These are phyloP conservation scores for Pangasius sanitwongsei DNA, from an alignment of 2,797 vertebrate genomes.

Conservation along the genomic window DNA sequence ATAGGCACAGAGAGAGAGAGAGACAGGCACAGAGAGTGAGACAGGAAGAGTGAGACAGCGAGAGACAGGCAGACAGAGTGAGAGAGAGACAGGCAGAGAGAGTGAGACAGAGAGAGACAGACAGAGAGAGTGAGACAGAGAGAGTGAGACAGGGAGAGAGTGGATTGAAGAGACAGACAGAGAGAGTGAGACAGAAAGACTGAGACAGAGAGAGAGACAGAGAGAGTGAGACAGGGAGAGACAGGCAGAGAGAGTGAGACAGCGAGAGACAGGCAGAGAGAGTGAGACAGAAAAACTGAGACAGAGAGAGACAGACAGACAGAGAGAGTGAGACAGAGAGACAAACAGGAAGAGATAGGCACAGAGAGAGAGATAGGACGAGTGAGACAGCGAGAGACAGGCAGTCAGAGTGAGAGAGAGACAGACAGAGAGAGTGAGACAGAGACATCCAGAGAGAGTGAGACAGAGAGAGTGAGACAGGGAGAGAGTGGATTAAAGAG, in stretches of 20 bases:
- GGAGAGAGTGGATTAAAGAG: not conserved
- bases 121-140: not conserved
- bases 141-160: too few relatives aligned
- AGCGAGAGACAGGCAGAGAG: too few relatives aligned
- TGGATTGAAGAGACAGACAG: too few relatives aligned
- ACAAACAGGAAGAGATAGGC: fast-evolving
- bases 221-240: not conserved
- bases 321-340: not conserved
- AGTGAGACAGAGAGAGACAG: too few relatives aligned
- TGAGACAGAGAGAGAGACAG: not conserved
- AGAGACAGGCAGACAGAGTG: not conserved
- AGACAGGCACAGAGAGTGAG: not conserved
- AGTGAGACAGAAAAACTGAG: too few relatives aligned
- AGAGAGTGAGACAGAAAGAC: too few relatives aligned
- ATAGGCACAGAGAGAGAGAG: not conserved
- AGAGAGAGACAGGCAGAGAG: not conserved
- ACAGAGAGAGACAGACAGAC: too few relatives aligned
- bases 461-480: not conserved
- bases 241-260: not conserved
- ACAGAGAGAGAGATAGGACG: too few relatives aligned
- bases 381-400: not conserved
- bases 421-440: not conserved
- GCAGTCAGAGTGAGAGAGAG: not conserved
- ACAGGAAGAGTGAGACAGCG: not conserved
- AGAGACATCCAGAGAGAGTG: too few relatives aligned